Conservation (phyloP, 2,888 invertebrate species). For the Tachina grossa region DNA sequence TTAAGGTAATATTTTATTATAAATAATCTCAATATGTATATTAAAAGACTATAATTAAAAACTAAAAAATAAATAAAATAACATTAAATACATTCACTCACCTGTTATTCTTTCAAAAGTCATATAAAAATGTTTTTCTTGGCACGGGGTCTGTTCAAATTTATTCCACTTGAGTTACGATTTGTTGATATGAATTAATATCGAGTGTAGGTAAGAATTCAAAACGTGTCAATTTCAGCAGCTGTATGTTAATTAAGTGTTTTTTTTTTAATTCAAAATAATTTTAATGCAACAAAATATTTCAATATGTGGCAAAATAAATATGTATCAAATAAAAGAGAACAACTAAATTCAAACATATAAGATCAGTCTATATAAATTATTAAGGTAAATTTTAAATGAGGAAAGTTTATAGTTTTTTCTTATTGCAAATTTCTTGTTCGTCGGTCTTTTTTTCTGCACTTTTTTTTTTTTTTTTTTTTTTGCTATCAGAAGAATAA, state of each 20-base stretch:
- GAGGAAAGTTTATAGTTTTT: slow-evolving; percentile 30
- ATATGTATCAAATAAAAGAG: slow-evolving; percentile 3
- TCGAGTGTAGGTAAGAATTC: slow-evolving; percentile 6
- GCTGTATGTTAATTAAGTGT: neutral
- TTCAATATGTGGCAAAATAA: neutral
- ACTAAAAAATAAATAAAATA: neutral
- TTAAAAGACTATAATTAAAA: neutral
- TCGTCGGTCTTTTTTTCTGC: slow-evolving; percentile 46
- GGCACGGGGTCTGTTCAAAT: slow-evolving; percentile 80
- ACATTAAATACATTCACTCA: slow-evolving; percentile 84
- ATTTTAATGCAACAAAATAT: slow-evolving; percentile 20
- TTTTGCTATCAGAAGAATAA: slow-evolving; percentile 43
- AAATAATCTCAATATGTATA: too few relatives aligned
- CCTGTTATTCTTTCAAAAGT: slow-evolving; percentile 97
- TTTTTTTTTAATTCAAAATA: neutral
- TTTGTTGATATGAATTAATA: slow-evolving; percentile 27
- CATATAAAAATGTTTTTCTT: slow-evolving; percentile 90
- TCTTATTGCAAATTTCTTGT: slow-evolving; percentile 1
- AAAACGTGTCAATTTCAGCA: slow-evolving; percentile 9
- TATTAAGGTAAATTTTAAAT: neutral
- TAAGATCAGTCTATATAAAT: slow-evolving; percentile 6
- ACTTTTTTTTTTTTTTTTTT: slow-evolving; percentile 46
- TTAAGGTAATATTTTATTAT: too few relatives aligned
- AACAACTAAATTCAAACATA: neutral
- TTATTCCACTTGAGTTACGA: slow-evolving; percentile 76